Evolutionary conservation across 2,888 invertebrate species (phyloP).

Genomic region (Laspeyria flexula): DNA sequence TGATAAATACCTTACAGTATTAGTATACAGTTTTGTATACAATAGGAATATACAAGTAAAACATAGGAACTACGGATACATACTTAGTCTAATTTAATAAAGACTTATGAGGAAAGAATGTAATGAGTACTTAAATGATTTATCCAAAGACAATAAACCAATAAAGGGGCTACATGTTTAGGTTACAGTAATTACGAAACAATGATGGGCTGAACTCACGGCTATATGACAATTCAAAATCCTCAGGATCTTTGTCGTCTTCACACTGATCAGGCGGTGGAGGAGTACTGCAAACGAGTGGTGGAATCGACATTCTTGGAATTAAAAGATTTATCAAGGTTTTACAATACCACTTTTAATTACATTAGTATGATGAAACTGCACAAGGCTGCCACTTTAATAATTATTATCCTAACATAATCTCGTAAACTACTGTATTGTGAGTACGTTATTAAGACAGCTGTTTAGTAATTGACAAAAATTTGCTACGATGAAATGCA

Average conservation of each 20-base stretch:
- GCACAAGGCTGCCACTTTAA: slow-evolving; percentile 20
- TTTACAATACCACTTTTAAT: slow-evolving; percentile 39
- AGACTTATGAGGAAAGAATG: not conserved
- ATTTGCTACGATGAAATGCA: slow-evolving; percentile 57
- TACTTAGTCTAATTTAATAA: not conserved
- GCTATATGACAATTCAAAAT: slow-evolving; percentile 77
- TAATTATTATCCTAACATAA: slow-evolving; percentile 25
- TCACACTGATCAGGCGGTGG: slow-evolving; percentile 88
- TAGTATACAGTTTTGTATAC: not conserved
- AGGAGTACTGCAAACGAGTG: slow-evolving; percentile 88
- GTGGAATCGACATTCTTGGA: slow-evolving; percentile 87
- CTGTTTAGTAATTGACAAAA: slow-evolving; percentile 77
- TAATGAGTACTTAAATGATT: not conserved
- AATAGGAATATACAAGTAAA: not conserved
- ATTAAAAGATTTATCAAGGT: slow-evolving; percentile 44
- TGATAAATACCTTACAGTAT: not conserved
- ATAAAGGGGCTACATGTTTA: not conserved
- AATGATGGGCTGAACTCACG: slow-evolving; percentile 59
- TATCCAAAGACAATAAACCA: not conserved
- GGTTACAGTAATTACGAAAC: not conserved
- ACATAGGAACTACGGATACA: not conserved
- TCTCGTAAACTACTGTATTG: slow-evolving; percentile 20
- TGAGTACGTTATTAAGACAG: slow-evolving; percentile 62
- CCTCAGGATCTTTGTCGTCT: slow-evolving; percentile 86
- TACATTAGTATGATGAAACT: slow-evolving; percentile 29